These are phyloP conservation scores for Maccullochella peelii DNA, from an alignment of 2,113 vertebrate genomes.

Conservation along the genomic window DNA sequence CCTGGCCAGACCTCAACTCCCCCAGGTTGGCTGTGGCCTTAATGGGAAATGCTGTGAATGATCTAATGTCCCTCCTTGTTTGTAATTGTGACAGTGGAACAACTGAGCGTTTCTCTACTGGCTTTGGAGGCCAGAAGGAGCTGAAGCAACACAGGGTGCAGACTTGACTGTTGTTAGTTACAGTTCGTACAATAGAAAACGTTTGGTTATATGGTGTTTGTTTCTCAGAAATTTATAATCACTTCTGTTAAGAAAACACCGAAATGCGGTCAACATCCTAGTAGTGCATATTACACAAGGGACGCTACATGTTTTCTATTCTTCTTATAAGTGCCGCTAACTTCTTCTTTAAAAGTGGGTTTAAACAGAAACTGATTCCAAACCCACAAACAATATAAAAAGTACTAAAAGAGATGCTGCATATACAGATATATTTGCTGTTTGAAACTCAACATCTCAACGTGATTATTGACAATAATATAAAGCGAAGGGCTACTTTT, in stretches of 20 bases:
- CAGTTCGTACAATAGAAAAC: background rate
- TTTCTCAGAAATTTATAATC: background rate
- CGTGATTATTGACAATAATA: background rate
- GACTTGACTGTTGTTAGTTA: background rate
- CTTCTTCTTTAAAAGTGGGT: background rate
- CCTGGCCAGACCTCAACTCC: constrained; percentile 37
- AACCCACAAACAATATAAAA: background rate
- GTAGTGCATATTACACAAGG: background rate
- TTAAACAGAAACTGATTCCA: background rate
- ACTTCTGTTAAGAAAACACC: constrained; percentile 2
- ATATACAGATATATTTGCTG: background rate
- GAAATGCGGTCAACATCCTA: background rate
- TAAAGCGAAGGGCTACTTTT: background rate
- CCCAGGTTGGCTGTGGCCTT: constrained; percentile 42
- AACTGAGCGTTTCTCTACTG: constrained; percentile 41
- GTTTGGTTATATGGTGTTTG: background rate
- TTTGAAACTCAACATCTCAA: background rate
- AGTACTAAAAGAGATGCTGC: background rate
- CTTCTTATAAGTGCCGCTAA: background rate
- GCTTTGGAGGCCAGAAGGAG: constrained; percentile 34
- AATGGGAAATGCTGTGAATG: constrained; percentile 56
- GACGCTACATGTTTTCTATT: background rate
- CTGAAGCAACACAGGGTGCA: constrained; percentile 18
- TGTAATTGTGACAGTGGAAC: constrained; percentile 49
- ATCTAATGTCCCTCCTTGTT: constrained; percentile 45